phyloP scores from a whole-genome alignment of 2,888 invertebrate species.

The Apamea sordens region DNA sequence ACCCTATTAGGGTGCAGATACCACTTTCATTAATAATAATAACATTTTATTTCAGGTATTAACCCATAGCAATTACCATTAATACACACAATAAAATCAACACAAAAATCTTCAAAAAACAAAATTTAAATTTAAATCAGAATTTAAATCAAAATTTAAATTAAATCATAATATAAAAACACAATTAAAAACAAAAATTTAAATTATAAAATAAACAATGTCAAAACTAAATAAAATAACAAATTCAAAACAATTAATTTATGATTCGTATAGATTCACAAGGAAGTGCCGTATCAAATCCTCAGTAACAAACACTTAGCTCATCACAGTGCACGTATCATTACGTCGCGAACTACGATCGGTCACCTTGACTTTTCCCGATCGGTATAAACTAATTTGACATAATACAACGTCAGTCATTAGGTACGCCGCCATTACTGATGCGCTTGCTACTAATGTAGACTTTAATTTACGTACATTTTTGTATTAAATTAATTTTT shows the following conservation, averaged over 20 bases:
- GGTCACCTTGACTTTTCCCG: slow-evolving; percentile 89
- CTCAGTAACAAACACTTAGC: slow-evolving; percentile 36
- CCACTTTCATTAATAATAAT: too few relatives aligned
- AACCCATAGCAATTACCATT: too few relatives aligned
- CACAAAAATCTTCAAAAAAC: too few relatives aligned
- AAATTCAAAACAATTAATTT: too few relatives aligned
- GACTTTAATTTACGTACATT: slow-evolving; percentile 70
- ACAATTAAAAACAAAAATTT: too few relatives aligned
- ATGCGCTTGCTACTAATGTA: slow-evolving; percentile 67
- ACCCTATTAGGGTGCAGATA: neutral
- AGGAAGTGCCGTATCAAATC: slow-evolving; percentile 66
- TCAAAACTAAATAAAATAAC: too few relatives aligned
- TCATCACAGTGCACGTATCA: slow-evolving; percentile 69
- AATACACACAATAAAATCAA: too few relatives aligned
- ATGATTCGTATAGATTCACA: neutral
- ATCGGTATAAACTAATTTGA: slow-evolving; percentile 89
- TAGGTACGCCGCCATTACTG: slow-evolving; percentile 77
- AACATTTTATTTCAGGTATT: too few relatives aligned
- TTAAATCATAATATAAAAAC: too few relatives aligned
- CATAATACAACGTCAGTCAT: slow-evolving; percentile 86
- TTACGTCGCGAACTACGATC: slow-evolving; percentile 79
- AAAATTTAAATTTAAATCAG: too few relatives aligned
- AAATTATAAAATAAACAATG: too few relatives aligned
- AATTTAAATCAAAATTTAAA: too few relatives aligned
- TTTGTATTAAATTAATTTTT: slow-evolving; percentile 56